Base-by-base conservation (phyloP, 2,888 invertebrate species). In the Lamellibrachia satsuma region DNA sequence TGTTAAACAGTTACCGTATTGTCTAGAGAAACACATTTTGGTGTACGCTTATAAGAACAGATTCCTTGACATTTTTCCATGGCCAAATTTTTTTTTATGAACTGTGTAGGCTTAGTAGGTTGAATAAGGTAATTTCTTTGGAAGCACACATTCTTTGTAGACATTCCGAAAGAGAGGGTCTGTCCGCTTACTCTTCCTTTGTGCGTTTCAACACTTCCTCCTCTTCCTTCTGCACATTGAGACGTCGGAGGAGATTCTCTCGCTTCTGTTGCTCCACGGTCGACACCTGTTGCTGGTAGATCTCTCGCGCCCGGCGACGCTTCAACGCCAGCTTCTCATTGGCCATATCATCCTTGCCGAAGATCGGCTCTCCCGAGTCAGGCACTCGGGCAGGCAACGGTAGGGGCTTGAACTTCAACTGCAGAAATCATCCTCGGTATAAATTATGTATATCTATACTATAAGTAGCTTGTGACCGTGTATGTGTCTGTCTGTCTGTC, bases 311-410 rank as follows among this genome's bases (percentile, higher is more conserved):
- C n/a, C 95, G 94, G 57, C 94, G 93, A 92, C 96, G 94, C 39
- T 95, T 94, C 91, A 96, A 96, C 6, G 95, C 95, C 95, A 96
- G 94, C 93, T 96, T 95, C 92, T 96, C 96, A 91, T 91, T 91
- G 92, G 95, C 96, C 95, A 95, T 95, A 94, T 96, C 96, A 93
- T 96, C 95, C 94, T 95, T 96, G n/a, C 96, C 96, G 93, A 96
- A 96, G 1, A 96, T 94, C 27, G 94, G 94, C 57, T 95, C 95
- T 90, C 95, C 95, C 11, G 95, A 94, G 93, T 96, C 96, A 11
- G 96, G 95, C 93, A 96, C 95, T 51, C 95, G 93, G 2, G 95
- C 95, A 15, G 96, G 96, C 51, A 96, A 93, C 91, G 95, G 96
- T 9, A 95, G 93, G 7, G 96, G 96, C 93, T 96, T 96, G 94